These are phyloP conservation scores for Diprion similis DNA, from an alignment of 1,140 invertebrate genomes.

Conservation along the genomic window DNA sequence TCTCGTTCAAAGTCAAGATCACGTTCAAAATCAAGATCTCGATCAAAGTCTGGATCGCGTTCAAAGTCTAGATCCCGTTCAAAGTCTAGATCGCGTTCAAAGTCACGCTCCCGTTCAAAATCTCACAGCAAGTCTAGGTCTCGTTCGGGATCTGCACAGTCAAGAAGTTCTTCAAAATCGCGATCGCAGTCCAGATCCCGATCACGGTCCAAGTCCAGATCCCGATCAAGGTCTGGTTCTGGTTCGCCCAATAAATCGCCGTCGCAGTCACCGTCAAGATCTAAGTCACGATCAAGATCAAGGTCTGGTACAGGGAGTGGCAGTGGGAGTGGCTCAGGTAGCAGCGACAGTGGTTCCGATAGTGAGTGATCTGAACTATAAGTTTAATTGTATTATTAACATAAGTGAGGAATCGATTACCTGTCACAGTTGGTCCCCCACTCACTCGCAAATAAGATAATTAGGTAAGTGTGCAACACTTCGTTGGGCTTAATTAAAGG, in stretches of 20 bases:
- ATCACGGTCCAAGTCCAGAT: conserved; percentile 34
- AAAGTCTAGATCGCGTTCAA: conserved; percentile 40
- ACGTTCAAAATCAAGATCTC: conserved; percentile 46
- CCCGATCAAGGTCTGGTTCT: conserved; percentile 32
- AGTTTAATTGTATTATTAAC: not conserved
- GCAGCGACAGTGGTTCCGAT: conserved; percentile 52
- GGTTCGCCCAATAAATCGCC: conserved; percentile 26
- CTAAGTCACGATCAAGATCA: conserved; percentile 44
- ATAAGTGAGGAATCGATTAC: not conserved
- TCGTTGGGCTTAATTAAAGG: not conserved
- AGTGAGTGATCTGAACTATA: conserved; percentile 43
- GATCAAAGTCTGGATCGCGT: conserved; percentile 45
- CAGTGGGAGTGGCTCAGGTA: conserved; percentile 48
- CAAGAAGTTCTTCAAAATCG: conserved; percentile 35
- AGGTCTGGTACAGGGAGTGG: conserved; percentile 36
- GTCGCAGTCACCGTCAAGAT: conserved; percentile 42
- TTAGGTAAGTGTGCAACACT: not conserved
- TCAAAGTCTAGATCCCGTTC: conserved; percentile 49
- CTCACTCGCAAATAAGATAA: not conserved
- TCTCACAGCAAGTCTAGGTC: conserved; percentile 47
- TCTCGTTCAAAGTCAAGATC: conserved; percentile 44
- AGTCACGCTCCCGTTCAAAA: conserved; percentile 46
- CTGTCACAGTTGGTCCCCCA: not conserved
- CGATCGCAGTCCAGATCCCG: conserved; percentile 40
- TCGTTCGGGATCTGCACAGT: conserved; percentile 44